Evolutionary conservation across 2,888 invertebrate genomes (phyloP), one percentile per base, ranked within the genome.

Genomic region (Chelonus formosanus): DNA sequence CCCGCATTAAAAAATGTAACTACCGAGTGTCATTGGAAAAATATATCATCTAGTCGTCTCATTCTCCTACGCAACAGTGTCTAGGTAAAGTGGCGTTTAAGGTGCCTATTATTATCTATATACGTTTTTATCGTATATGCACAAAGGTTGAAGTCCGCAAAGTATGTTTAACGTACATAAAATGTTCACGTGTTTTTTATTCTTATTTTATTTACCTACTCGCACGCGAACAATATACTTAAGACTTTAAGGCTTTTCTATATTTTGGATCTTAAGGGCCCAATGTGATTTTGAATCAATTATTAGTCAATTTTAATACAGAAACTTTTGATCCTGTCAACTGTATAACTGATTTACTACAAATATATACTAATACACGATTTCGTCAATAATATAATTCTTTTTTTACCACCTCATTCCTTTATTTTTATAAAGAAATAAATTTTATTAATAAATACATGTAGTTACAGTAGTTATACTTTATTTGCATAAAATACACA

Each of bases 321-420:
- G 31, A 20, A 20, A 20, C 20, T 20, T 48, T 75, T 65, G 71
- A 73, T 73, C 71, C 72, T 77, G 71, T 69, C 73, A 75, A 65
- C 70, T 78, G 77, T 79, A 77, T 74, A 73, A 76, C 71, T 71
- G 72, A 76, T 73, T 75, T 76, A 73, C 71, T 74, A 75, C 67
- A 75, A 60, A 71, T 76, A 78, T 78, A 79, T 73, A 79, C 76
- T 76, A 71, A 74, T 76, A 76, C 71, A 68, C 67, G 65, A 70
- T 72, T 75, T 72, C 65, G 63, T 71, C 67, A 66, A 58, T 52
- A 55, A 69, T 53, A 34, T 64, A 52, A 35, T 43, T 10, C 34
- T 52, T 20, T 31, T 48, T 4, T 48, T n/a, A 20, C 50, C 6
- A 31, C 35, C 6, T 31, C 3, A 8, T 32, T 31, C n/a, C 44